Percentiles rank a stretch among this genome's conserved stretches.
phyloP scores from a whole-genome alignment of 2,113 vertebrate genomes.

The Trochalopteron elliotii region DNA sequence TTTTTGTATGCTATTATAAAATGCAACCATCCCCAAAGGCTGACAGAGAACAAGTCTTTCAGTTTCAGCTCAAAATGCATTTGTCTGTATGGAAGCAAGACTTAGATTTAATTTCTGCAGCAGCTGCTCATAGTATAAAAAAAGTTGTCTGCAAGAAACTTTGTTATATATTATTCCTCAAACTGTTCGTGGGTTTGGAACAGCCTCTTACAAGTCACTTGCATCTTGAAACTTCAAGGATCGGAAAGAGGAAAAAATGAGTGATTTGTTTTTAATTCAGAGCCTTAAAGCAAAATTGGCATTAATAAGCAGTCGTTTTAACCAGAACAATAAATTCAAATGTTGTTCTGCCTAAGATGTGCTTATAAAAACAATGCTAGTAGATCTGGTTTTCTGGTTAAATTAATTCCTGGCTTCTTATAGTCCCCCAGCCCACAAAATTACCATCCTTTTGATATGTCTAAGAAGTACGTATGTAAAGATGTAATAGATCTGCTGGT shows the following conservation, averaged over 20 bases:
- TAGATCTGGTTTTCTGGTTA: slow-evolving; percentile 45
- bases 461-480: not conserved
- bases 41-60: not conserved
- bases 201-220: slow-evolving; percentile 7
- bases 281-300: slow-evolving; percentile 53
- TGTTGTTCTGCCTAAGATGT: slow-evolving; percentile 26
- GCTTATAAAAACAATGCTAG: slow-evolving; percentile 45
- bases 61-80: not conserved
- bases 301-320: slow-evolving; percentile 48
- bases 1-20: not conserved
- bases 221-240: slow-evolving; percentile 43
- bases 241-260: slow-evolving; percentile 46
- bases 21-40: not conserved
- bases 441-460: slow-evolving; percentile 47
- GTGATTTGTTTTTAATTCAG: slow-evolving; percentile 58
- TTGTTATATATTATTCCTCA: slow-evolving; percentile 12
- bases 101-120: not conserved
- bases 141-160: not conserved
- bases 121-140: not conserved
- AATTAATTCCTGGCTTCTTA: slow-evolving; percentile 36
- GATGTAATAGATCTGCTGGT: not conserved
- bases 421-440: slow-evolving; percentile 7
- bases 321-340: slow-evolving; percentile 54
- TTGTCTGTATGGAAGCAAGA: not conserved
- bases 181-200: slow-evolving; percentile 30